A percentile compares a stretch with the other conserved stretches of the same genome.
phyloP scores from a whole-genome alignment of 37 sponge, comb jelly and placozoan species.

The Ianthella basta region DNA sequence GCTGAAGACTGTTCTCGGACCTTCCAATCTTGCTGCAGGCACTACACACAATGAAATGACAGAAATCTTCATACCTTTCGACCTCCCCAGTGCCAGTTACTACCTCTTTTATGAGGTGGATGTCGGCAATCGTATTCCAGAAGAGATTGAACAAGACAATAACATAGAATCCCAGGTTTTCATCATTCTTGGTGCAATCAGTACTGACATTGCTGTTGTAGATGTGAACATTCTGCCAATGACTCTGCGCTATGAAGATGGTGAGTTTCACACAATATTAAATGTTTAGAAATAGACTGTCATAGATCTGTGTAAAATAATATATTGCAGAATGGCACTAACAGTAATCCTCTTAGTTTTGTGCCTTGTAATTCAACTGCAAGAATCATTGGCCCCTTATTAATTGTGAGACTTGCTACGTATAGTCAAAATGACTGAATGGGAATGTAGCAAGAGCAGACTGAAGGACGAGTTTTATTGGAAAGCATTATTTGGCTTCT shows the following conservation, averaged over 20 bases:
- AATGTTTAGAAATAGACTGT: too few species aligned
- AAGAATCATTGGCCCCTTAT: too few species aligned
- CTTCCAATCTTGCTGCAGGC: background rate
- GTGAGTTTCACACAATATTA: too few species aligned
- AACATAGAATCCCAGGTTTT: constrained; percentile 14
- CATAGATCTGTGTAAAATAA: too few species aligned
- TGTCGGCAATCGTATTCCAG: constrained; percentile 28
- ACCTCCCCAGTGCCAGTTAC: constrained; percentile 26
- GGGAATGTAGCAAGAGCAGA: too few species aligned
- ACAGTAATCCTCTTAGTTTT: too few species aligned
- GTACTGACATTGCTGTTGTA: constrained; percentile 31
- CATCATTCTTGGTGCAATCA: constrained; percentile 10
- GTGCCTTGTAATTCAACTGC: too few species aligned
- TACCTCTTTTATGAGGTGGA: constrained; percentile 38
- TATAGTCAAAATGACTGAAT: too few species aligned
- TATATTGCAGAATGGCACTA: too few species aligned
- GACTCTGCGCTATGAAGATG: background rate
- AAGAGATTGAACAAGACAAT: constrained; percentile 7
- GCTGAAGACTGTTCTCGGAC: constrained; percentile 7
- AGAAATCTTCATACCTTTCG: constrained; percentile 34
- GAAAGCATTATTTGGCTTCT: too few species aligned
- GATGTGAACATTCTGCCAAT: background rate
- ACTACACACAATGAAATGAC: background rate
- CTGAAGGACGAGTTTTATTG: too few species aligned
- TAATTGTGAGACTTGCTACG: too few species aligned